Percentiles rank a stretch among this genome's conserved stretches.
phyloP scores from a whole-genome alignment of 2,113 vertebrate genomes.

The Bufo bufo region DNA sequence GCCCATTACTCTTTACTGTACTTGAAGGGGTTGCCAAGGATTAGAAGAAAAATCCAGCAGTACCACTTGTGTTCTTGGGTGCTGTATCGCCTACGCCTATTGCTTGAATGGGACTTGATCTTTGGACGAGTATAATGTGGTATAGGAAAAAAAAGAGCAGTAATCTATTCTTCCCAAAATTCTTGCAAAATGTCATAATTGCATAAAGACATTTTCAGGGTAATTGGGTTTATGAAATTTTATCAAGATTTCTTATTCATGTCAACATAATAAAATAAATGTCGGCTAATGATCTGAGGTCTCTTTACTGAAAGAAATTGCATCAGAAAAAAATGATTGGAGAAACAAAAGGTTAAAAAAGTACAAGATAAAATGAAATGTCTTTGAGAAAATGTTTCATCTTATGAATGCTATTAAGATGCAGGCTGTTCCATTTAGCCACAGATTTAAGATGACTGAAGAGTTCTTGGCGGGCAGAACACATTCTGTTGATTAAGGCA shows the following conservation, averaged over 20 bases:
- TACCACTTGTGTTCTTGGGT: too few relatives aligned
- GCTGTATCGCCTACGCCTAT: too few relatives aligned
- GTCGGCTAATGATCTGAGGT: background rate
- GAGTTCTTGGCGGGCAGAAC: constrained; percentile 68
- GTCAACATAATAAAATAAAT: background rate
- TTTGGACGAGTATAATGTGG: too few relatives aligned
- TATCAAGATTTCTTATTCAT: background rate
- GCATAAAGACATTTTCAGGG: too few relatives aligned
- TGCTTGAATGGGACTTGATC: too few relatives aligned
- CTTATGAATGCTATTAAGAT: constrained; percentile 59
- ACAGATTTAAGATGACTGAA: constrained; percentile 69
- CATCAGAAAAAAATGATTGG: background rate
- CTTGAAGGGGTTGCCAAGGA: too few relatives aligned
- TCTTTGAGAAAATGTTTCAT: background rate
- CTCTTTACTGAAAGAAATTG: background rate
- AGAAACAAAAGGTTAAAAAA: background rate
- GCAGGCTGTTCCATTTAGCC: constrained; percentile 68
- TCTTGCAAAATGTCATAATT: too few relatives aligned
- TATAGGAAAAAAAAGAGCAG: too few relatives aligned
- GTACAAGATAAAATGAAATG: background rate
- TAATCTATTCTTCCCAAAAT: too few relatives aligned
- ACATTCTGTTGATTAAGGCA: constrained; percentile 64
- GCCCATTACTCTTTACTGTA: too few relatives aligned
- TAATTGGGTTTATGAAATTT: too few relatives aligned
- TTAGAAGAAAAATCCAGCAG: too few relatives aligned